Conservation (phyloP, 2,797 vertebrate species). For the Euphonia xanthogaster region DNA sequence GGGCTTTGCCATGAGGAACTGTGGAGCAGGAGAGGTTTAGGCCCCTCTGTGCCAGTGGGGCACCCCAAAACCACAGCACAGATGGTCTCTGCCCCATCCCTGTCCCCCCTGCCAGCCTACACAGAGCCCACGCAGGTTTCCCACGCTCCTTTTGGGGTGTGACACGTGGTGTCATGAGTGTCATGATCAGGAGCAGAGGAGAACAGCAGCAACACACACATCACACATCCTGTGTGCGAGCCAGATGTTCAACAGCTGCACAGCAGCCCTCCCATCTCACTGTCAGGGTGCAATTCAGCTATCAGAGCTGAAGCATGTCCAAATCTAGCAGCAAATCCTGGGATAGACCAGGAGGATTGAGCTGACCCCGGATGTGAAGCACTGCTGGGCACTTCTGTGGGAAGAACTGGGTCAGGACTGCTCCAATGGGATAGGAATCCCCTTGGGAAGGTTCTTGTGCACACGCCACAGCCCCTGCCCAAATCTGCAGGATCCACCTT, state of each 20-base stretch:
- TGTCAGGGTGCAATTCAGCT: not conserved
- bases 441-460: not conserved
- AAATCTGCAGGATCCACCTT: not conserved
- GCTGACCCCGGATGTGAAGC: not conserved
- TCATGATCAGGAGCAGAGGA: rapidly evolving
- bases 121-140: not conserved
- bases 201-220: rapidly evolving
- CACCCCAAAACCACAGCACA: not conserved
- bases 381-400: not conserved
- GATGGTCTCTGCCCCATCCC: not conserved
- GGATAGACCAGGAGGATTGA: not conserved
- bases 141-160: rapidly evolving
- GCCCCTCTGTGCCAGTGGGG: not conserved
- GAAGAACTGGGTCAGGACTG: rapidly evolving
- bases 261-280: not conserved
- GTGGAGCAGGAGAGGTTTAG: not conserved
- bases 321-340: not conserved
- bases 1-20: not conserved
- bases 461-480: not conserved
- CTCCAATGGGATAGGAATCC: rapidly evolving
- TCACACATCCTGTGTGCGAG: not conserved
- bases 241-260: conserved; percentile 49
- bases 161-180: not conserved
- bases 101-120: not conserved
- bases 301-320: not conserved